Evolutionary conservation across 1,140 invertebrate species (phyloP).

Genomic region (Dendrolimus kikuchii): DNA sequence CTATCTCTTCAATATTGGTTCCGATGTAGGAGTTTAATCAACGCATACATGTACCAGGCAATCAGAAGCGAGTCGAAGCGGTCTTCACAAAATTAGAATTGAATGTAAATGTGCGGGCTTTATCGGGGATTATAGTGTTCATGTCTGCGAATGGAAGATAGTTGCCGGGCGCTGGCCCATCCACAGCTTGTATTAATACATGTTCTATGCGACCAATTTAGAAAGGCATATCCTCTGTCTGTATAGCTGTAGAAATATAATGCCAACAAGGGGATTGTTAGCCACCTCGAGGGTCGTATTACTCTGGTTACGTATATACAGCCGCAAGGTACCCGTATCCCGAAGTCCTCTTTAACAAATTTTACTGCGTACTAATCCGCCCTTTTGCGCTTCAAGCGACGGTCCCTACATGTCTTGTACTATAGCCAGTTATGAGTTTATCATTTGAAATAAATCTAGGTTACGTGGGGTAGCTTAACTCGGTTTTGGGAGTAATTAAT

Average conservation of each 20-base stretch:
- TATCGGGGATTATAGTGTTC: slow-evolving; percentile 74
- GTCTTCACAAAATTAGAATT: slow-evolving; percentile 65
- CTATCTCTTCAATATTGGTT: no score
- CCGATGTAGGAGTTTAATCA: slow-evolving; percentile 48
- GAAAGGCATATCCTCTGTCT: slow-evolving; percentile 15
- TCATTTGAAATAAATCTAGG: slow-evolving; percentile 64
- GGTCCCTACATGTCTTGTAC: slow-evolving; percentile 42
- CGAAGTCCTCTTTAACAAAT: slow-evolving; percentile 57
- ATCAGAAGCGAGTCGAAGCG: slow-evolving; percentile 54
- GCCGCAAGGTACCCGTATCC: slow-evolving; percentile 51
- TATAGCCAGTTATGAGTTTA: slow-evolving; percentile 48
- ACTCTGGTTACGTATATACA: slow-evolving; percentile 25
- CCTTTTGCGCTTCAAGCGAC: slow-evolving; percentile 41
- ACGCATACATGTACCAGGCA: slow-evolving; percentile 52
- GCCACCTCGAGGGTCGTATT: slow-evolving; percentile 18
- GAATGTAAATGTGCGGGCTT: slow-evolving; percentile 74
- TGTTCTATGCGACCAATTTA: slow-evolving; percentile 29
- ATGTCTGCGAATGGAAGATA: slow-evolving; percentile 63
- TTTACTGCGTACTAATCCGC: slow-evolving; percentile 60
- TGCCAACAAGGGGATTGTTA: not conserved
- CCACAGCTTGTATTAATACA: slow-evolving; percentile 30
- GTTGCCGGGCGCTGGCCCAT: slow-evolving; percentile 46
- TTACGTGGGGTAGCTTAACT: slow-evolving; percentile 49
- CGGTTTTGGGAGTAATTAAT: slow-evolving; percentile 48
- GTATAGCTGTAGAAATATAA: not conserved